Percentiles rank a stretch among this genome's conserved stretches.
phyloP scores from a whole-genome alignment of 2,888 invertebrate species.

The Amphipoea oculea region DNA sequence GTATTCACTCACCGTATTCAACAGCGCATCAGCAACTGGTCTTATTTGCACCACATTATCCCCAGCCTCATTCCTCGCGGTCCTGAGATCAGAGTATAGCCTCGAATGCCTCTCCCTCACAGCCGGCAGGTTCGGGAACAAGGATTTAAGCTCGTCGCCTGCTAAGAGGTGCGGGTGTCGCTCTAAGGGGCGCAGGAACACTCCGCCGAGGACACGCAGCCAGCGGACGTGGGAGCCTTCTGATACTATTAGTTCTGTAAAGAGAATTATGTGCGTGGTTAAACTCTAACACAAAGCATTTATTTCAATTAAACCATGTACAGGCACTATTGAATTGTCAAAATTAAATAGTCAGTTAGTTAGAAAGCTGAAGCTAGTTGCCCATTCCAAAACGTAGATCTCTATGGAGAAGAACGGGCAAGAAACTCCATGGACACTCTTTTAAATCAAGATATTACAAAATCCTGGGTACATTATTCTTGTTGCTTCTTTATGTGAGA shows the following conservation, averaged over 20 bases:
- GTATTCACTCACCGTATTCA: no score
- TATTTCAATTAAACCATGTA: no score
- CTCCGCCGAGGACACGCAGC: slow-evolving; percentile 95
- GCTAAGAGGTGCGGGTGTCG: slow-evolving; percentile 92
- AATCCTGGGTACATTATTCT: no score
- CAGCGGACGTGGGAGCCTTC: slow-evolving; percentile 97
- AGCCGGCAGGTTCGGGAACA: slow-evolving; percentile 96
- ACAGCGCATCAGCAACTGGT: slow-evolving; percentile 83
- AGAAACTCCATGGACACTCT: no score
- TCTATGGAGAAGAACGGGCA: no score
- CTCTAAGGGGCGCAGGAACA: slow-evolving; percentile 95
- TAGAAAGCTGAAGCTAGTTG: no score
- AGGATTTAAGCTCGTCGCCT: slow-evolving; percentile 93
- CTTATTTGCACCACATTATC: slow-evolving; percentile 78
- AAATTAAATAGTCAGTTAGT: no score
- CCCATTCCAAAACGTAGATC: no score
- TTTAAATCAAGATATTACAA: no score
- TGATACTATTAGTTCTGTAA: slow-evolving; percentile 93
- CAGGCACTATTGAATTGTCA: no score
- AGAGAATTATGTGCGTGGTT: background rate
- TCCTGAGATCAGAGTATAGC: slow-evolving; percentile 80
- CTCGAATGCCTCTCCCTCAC: slow-evolving; percentile 90
- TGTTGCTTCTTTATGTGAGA: no score
- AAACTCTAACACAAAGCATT: background rate
- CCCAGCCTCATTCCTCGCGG: slow-evolving; percentile 70